These are phyloP conservation scores for Sphenodon punctatus DNA, from an alignment of 2,797 vertebrate genomes.

Conservation along the genomic window DNA sequence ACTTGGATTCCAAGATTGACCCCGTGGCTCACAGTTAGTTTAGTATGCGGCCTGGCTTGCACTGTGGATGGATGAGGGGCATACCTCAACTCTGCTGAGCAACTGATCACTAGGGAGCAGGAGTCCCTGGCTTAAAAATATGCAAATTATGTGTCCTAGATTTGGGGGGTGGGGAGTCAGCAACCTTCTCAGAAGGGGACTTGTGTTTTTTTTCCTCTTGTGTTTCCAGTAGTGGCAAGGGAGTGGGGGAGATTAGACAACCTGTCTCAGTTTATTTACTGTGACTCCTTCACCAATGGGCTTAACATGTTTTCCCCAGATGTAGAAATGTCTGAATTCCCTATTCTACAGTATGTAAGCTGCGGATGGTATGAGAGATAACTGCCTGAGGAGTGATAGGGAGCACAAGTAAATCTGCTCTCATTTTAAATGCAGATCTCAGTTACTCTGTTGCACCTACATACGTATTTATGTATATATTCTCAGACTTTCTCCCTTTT, in stretches of 20 bases:
- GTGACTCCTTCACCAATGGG: background rate
- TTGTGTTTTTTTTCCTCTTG: background rate
- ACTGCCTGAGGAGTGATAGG: background rate
- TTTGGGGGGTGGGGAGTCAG: too few species aligned
- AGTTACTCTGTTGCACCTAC: background rate
- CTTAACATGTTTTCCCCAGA: background rate
- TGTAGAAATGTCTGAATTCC: background rate
- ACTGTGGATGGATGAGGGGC: too few species aligned
- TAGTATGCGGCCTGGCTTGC: too few species aligned
- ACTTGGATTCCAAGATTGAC: too few species aligned
- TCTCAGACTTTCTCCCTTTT: slow-evolving; percentile 22
- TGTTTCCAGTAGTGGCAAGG: background rate
- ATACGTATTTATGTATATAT: background rate
- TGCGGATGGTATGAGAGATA: background rate
- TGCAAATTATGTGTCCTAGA: too few species aligned
- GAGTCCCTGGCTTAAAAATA: too few species aligned
- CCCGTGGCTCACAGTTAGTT: too few species aligned
- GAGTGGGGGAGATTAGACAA: background rate
- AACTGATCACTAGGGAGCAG: too few species aligned
- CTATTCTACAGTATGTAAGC: background rate
- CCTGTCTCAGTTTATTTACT: background rate
- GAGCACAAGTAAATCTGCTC: background rate
- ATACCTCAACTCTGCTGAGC: too few species aligned
- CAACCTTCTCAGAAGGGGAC: background rate
- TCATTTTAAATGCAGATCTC: background rate